Conservation (phyloP, 2,113 vertebrate species). For the Trichomycterus rosablanca region DNA sequence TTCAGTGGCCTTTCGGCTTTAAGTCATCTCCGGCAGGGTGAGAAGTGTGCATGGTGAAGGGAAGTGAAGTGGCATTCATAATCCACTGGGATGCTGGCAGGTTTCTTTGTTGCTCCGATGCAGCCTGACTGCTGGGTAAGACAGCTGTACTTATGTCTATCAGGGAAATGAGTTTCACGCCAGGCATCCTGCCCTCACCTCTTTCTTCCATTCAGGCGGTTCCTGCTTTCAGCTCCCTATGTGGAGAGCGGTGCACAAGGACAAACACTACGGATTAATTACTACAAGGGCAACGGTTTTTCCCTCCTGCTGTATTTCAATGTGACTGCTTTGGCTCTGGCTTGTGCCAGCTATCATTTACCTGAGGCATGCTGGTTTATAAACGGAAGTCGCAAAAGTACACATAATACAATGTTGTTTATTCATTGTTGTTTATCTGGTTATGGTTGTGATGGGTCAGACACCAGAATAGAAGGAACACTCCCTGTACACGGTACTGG, state of each 20-base stretch:
- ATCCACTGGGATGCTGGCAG: slow-evolving; percentile 39
- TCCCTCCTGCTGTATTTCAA: slow-evolving; percentile 1
- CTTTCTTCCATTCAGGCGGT: slow-evolving; percentile 18
- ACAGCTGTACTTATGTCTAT: slow-evolving; percentile 31
- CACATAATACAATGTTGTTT: too few species aligned
- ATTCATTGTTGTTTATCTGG: too few species aligned
- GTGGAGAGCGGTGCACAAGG: slow-evolving; percentile 7
- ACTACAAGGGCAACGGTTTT: slow-evolving; percentile 6
- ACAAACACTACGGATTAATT: slow-evolving; percentile 35
- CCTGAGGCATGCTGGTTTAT: neutral
- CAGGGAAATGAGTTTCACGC: slow-evolving; percentile 33
- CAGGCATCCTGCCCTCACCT: neutral
- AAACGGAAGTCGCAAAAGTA: too few species aligned
- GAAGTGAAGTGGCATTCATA: slow-evolving; percentile 28
- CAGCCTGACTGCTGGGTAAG: slow-evolving; percentile 1
- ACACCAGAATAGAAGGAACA: too few species aligned
- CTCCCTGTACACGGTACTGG: too few species aligned
- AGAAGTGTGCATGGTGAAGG: slow-evolving; percentile 20
- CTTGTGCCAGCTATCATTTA: neutral
- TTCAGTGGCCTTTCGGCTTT: slow-evolving; percentile 26
- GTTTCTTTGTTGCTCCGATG: slow-evolving; percentile 24
- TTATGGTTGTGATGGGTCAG: too few species aligned
- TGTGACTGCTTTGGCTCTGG: neutral
- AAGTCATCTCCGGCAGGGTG: slow-evolving; percentile 33
- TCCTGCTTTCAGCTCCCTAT: slow-evolving; percentile 5